Evolutionary conservation across 2,888 invertebrate species (phyloP).

Genomic region (Andrena flavipes): DNA sequence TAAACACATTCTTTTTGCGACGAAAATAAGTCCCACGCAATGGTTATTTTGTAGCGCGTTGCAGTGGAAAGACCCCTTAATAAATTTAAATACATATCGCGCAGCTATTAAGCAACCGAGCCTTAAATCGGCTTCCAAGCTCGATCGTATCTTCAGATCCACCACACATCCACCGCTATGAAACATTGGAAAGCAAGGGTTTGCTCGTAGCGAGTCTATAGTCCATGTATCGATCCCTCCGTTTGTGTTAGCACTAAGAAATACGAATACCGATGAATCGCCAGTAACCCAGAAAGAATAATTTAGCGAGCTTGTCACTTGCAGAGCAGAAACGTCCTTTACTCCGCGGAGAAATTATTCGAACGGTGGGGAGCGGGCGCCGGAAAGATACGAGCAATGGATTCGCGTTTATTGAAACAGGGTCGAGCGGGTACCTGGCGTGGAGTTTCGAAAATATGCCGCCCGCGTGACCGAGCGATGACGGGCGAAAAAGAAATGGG

Average conservation of each 20-base stretch:
- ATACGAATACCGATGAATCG: constrained; percentile 27
- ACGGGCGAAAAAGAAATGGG: background rate
- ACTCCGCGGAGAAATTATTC: constrained; percentile 39
- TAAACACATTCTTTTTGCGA: too few species aligned
- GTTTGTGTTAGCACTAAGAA: background rate
- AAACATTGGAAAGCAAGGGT: too few species aligned
- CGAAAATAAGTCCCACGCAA: too few species aligned
- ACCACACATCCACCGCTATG: too few species aligned
- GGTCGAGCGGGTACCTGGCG: constrained; percentile 22
- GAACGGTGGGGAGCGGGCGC: constrained; percentile 1
- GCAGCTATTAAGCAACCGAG: too few species aligned
- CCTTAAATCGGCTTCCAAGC: too few species aligned
- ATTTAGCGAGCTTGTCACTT: constrained; percentile 41
- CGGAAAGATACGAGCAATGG: constrained; percentile 5
- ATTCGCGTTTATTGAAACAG: constrained; percentile 8
- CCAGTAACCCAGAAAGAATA: constrained; percentile 31
- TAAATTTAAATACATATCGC: too few species aligned
- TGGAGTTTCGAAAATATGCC: constrained; percentile 14
- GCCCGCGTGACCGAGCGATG: background rate
- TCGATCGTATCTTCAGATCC: too few species aligned
- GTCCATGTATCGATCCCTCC: background rate
- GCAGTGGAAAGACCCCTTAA: too few species aligned
- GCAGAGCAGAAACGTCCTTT: constrained; percentile 39
- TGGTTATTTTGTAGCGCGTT: too few species aligned
- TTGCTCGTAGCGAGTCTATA: too few species aligned